Evolutionary conservation across 2,888 invertebrate genomes (phyloP).

Genomic region (Onchidella celtica): DNA sequence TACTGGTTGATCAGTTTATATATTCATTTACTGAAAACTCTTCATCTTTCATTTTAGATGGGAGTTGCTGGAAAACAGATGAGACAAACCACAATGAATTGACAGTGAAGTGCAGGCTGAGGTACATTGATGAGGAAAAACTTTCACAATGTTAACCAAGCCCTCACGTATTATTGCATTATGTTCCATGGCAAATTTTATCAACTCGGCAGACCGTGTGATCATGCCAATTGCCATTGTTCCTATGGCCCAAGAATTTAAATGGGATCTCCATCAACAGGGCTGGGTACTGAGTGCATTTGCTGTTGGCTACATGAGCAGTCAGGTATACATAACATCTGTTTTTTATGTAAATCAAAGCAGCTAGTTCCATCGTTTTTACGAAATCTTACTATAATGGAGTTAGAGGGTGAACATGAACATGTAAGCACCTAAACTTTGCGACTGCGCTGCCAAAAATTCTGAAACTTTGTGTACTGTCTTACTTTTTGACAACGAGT

Average conservation of each 20-base stretch:
- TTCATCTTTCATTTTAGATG: background rate
- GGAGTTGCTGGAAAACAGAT: background rate
- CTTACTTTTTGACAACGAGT: too few species aligned
- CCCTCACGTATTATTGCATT: slow-evolving; percentile 82
- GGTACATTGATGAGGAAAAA: background rate
- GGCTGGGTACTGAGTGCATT: slow-evolving; percentile 89
- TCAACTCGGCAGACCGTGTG: slow-evolving; percentile 88
- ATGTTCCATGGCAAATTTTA: slow-evolving; percentile 88
- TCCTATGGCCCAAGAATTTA: slow-evolving; percentile 87
- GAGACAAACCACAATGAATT: background rate
- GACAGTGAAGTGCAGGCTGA: background rate
- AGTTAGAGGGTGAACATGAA: too few species aligned
- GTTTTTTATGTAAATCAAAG: too few species aligned
- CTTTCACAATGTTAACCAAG: slow-evolving; percentile 71
- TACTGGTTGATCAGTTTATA: too few species aligned
- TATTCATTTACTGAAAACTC: too few species aligned
- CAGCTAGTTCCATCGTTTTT: too few species aligned
- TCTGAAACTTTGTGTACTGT: too few species aligned
- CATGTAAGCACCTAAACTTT: too few species aligned
- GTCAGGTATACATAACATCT: slow-evolving; percentile 83
- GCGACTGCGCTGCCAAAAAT: too few species aligned
- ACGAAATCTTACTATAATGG: too few species aligned
- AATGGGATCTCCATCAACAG: slow-evolving; percentile 87
- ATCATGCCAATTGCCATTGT: slow-evolving; percentile 90
- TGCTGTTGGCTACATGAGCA: slow-evolving; percentile 88